phyloP scores from a whole-genome alignment of 2,113 vertebrate genomes.

The Lasiurus borealis region DNA sequence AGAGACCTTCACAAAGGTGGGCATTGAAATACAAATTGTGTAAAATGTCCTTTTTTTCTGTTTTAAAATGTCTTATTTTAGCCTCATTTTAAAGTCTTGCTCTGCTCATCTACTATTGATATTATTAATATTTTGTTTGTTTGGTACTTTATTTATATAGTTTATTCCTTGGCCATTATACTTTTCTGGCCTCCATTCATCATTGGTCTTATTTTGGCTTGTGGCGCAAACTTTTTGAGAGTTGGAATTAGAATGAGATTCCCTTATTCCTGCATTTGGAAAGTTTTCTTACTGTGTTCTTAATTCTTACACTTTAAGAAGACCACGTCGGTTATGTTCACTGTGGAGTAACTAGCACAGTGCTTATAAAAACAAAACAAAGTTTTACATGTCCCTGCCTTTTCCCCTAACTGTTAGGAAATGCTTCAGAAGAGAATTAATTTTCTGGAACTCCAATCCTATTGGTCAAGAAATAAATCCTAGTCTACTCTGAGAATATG shows the following conservation, averaged over 20 bases:
- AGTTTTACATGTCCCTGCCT: not conserved
- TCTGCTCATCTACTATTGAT: constrained; percentile 4
- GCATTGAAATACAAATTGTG: constrained; percentile 4
- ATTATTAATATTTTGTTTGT: not conserved
- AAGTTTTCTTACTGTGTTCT: constrained; percentile 9
- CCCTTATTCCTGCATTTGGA: not conserved
- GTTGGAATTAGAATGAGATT: constrained; percentile 9
- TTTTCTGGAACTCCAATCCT: constrained; percentile 9
- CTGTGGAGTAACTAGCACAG: too few species aligned
- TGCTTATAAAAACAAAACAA: not conserved
- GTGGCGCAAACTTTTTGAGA: not conserved
- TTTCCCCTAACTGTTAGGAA: not conserved
- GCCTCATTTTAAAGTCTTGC: not conserved
- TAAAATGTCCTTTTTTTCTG: not conserved
- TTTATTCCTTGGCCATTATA: not conserved
- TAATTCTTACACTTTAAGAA: not conserved
- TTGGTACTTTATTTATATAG: not conserved
- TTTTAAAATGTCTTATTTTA: not conserved
- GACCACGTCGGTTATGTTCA: too few species aligned
- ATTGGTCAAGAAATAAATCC: not conserved
- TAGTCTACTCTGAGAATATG: constrained; percentile 24
- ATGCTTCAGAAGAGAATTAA: constrained; percentile 9
- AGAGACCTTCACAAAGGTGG: constrained; percentile 94
- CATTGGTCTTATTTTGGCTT: constrained; percentile 17
- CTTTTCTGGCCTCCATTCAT: not conserved